Evolutionary conservation across 2,113 vertebrate species (phyloP).

Genomic region (Notothenia rossii): DNA sequence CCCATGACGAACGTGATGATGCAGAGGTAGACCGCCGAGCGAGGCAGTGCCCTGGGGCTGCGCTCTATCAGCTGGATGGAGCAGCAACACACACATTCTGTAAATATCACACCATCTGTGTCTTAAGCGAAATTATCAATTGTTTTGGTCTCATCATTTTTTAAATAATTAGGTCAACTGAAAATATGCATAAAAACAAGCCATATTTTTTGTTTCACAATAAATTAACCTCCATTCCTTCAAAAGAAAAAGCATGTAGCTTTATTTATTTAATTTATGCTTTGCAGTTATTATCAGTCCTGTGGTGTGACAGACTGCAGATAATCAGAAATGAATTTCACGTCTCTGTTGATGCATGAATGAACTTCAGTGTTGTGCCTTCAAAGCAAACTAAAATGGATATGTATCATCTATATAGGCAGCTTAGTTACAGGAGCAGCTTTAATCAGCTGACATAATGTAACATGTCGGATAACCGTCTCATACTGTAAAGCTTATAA

Average conservation of each 20-base stretch:
- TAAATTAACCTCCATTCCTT: not conserved
- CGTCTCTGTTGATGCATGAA: too few relatives aligned
- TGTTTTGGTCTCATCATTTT: not conserved
- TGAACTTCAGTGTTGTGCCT: not conserved
- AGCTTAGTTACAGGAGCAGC: not conserved
- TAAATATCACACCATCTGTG: not conserved
- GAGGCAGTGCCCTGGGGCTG: constrained; percentile 87
- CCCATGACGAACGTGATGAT: constrained; percentile 98
- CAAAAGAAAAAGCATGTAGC: not conserved
- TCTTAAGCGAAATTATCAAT: not conserved
- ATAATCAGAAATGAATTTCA: not conserved
- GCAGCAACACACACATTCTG: constrained; percentile 9
- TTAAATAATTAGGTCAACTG: not conserved
- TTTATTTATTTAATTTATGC: not conserved
- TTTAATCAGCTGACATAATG: not conserved
- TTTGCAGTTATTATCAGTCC: not conserved
- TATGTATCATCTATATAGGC: not conserved
- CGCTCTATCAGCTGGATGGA: constrained; percentile 91
- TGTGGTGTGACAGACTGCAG: not conserved
- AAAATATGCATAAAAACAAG: not conserved
- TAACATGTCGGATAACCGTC: not conserved
- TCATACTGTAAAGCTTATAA: not conserved
- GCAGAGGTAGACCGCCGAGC: constrained; percentile 90
- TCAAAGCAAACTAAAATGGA: not conserved
- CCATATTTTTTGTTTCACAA: constrained; percentile 2